These are phyloP conservation scores for Motacilla alba DNA, from an alignment of 2,113 vertebrate genomes.

Conservation along the genomic window DNA sequence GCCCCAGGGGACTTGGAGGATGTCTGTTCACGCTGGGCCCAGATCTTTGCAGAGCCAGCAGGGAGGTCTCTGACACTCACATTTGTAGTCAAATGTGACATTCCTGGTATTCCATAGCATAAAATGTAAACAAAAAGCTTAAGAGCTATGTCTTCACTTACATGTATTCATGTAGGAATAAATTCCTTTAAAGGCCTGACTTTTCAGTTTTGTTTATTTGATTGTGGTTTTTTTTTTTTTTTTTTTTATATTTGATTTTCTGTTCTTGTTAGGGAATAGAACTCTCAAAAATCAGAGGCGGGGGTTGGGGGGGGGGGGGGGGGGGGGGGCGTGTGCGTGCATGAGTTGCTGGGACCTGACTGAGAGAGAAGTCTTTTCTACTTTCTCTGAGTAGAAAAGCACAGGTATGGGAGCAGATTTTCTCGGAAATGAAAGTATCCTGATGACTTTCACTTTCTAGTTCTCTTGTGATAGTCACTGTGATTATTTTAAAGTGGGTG, in stretches of 20 bases:
- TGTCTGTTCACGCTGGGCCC: background rate
- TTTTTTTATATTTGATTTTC: background rate
- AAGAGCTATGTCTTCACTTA: background rate
- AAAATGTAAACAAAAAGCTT: background rate
- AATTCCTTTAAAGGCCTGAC: background rate
- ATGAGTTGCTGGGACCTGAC: background rate
- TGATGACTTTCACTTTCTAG: slow-evolving; percentile 3
- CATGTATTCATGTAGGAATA: background rate
- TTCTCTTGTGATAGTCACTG: background rate
- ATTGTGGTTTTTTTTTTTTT: background rate
- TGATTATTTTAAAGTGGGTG: background rate
- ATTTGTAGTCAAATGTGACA: background rate
- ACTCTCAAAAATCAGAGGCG: background rate
- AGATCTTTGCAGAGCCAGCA: background rate
- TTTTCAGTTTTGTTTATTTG: background rate
- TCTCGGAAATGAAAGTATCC: background rate
- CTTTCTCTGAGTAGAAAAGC: background rate
- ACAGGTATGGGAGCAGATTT: background rate
- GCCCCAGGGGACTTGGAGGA: too few species aligned
- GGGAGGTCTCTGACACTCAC: background rate
- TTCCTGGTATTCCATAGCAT: background rate
- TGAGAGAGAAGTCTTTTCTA: background rate
- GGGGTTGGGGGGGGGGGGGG: too few species aligned
- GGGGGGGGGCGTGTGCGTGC: fast-evolving
- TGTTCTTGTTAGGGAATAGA: background rate